Evolutionary conservation across 2,113 vertebrate species (phyloP).

Genomic region (Polypterus bichir): DNA sequence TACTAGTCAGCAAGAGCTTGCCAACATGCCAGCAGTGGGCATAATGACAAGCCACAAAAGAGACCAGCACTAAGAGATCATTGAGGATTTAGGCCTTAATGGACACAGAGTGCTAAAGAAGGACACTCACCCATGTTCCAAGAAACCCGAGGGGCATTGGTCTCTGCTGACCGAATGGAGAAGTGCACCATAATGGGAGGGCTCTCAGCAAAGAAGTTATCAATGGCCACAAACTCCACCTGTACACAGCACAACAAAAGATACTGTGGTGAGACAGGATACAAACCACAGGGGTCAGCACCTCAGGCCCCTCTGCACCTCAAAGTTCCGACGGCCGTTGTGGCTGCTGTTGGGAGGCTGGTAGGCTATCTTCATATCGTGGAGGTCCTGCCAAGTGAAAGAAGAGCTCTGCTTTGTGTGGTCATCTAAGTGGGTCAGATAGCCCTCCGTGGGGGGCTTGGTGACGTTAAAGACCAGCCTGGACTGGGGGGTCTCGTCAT

Average conservation of each 20-base stretch:
- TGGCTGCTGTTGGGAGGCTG: slow-evolving; percentile 54
- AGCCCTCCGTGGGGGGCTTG: slow-evolving; percentile 25
- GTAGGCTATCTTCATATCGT: slow-evolving; percentile 56
- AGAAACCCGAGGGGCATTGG: slow-evolving; percentile 42
- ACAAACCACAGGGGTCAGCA: background rate
- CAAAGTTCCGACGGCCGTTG: slow-evolving; percentile 45
- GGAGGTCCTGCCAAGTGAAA: slow-evolving; percentile 51
- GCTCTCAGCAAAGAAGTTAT: slow-evolving; percentile 39
- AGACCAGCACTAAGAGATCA: too few relatives aligned
- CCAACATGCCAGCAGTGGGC: too few relatives aligned
- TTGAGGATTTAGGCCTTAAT: too few relatives aligned
- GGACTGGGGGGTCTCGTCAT: slow-evolving; percentile 38
- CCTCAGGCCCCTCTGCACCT: slow-evolving; percentile 34
- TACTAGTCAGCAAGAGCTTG: too few relatives aligned
- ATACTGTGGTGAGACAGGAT: background rate
- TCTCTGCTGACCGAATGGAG: slow-evolving; percentile 48
- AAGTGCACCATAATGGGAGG: slow-evolving; percentile 47
- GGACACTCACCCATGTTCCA: slow-evolving; percentile 43
- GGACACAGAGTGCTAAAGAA: background rate
- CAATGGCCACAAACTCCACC: slow-evolving; percentile 62
- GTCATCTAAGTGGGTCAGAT: slow-evolving; percentile 48
- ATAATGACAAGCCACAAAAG: too few relatives aligned
- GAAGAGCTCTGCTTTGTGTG: slow-evolving; percentile 35
- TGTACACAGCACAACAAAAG: slow-evolving; percentile 25
- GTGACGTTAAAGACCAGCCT: slow-evolving; percentile 39